Conservation (phyloP, 2,797 vertebrate species). For the Chelon auratus region DNA sequence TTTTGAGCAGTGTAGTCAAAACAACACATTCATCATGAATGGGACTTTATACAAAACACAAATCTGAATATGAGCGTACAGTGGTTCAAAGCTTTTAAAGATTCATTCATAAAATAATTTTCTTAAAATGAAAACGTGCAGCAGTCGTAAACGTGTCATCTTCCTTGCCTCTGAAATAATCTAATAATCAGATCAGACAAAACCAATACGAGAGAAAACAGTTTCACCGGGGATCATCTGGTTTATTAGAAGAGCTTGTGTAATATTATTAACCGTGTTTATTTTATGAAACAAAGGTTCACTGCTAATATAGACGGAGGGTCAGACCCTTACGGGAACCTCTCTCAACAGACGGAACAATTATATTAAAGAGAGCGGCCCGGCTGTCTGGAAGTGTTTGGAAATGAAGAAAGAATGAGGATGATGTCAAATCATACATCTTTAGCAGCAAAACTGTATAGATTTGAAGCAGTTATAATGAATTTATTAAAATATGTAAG, state of each 20-base stretch:
- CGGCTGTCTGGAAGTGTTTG: not conserved
- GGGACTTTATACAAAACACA: not conserved
- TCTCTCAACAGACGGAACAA: slow-evolving; percentile 14
- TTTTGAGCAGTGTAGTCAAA: slow-evolving; percentile 8
- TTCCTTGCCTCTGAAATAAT: not conserved
- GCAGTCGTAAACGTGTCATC: not conserved
- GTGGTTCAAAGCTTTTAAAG: not conserved
- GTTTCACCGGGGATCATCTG: slow-evolving; percentile 1
- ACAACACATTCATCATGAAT: not conserved
- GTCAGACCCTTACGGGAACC: not conserved
- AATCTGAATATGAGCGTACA: not conserved
- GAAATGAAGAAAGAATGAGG: not conserved
- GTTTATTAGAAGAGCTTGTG: slow-evolving; percentile 6
- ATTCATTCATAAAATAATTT: not conserved
- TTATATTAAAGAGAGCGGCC: not conserved
- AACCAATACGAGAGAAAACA: slow-evolving; percentile 15
- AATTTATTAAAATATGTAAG: not conserved
- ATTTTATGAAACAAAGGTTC: slow-evolving; percentile 7
- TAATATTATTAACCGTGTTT: slow-evolving; percentile 16
- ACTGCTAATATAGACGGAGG: slow-evolving; percentile 2
- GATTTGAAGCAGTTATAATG: rapidly evolving
- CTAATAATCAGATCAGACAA: slow-evolving; percentile 9
- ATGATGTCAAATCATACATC: not conserved
- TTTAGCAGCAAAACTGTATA: not conserved
- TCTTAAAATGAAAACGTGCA: not conserved